Percentiles rank a stretch among this genome's conserved stretches.
Conservation (phyloP, 1,140 invertebrate genomes). For the Manduca sexta region DNA sequence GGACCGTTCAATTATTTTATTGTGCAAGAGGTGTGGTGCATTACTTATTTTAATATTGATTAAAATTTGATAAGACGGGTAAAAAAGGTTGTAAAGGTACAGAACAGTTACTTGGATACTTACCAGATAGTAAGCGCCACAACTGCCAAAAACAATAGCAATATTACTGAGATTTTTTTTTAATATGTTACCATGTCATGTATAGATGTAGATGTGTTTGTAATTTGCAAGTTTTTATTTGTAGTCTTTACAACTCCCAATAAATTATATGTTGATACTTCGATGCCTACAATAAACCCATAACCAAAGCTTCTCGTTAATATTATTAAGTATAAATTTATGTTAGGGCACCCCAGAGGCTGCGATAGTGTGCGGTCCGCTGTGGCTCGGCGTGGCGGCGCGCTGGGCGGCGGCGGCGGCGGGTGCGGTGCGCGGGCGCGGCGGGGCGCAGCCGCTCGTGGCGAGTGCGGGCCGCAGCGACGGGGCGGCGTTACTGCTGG, state of each 20-base stretch:
- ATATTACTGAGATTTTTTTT: too few relatives aligned
- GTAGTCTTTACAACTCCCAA: too few relatives aligned
- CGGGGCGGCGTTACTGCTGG: constrained; percentile 83
- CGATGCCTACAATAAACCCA: background rate
- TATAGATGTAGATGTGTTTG: too few relatives aligned
- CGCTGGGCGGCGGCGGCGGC: constrained; percentile 80
- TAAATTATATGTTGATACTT: background rate
- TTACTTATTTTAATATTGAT: too few relatives aligned
- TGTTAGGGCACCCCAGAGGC: constrained; percentile 51
- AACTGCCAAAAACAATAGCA: too few relatives aligned
- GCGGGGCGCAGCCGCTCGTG: constrained; percentile 77
- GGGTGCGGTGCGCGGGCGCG: constrained; percentile 73
- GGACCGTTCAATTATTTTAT: constrained; percentile 93
- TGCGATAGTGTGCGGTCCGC: constrained; percentile 79
- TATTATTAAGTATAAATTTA: background rate
- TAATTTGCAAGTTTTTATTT: too few relatives aligned
- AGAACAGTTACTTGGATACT: too few relatives aligned
- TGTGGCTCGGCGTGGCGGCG: constrained; percentile 83
- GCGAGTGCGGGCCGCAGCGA: constrained; percentile 69
- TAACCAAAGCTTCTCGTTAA: too few relatives aligned
- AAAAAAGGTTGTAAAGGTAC: constrained; percentile 74
- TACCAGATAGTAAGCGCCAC: too few relatives aligned
- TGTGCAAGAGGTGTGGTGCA: constrained; percentile 78
- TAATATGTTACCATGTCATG: too few relatives aligned
- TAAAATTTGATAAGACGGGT: constrained; percentile 48